Conservation (phyloP, 2,113 vertebrate genomes). For the Peromyscus polionotus region DNA sequence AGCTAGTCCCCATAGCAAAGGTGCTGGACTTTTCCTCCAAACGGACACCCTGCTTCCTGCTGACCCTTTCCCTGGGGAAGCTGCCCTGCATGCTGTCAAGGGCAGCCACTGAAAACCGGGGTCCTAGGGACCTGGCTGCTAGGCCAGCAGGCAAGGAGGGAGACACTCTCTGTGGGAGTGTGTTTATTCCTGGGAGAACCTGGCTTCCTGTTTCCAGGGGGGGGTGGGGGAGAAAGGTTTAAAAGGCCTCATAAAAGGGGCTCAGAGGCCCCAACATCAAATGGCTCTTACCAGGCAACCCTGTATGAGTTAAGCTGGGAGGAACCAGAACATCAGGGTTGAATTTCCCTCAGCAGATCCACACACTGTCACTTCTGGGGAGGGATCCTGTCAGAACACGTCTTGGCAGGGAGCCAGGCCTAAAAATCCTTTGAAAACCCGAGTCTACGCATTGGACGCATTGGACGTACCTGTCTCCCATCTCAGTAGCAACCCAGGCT, state of each 20-base stretch:
- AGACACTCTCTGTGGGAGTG: background rate
- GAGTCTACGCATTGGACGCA: background rate
- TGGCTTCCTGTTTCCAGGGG: constrained; percentile 70
- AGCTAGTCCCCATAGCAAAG: background rate
- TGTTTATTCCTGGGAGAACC: constrained; percentile 65
- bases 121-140: background rate
- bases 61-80: no score
- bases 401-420: constrained; percentile 54
- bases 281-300: background rate
- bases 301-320: constrained; percentile 68
- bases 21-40: background rate
- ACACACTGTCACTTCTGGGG: constrained; percentile 60
- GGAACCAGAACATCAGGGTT: constrained; percentile 77
- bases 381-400: constrained; percentile 63
- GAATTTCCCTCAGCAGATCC: constrained; percentile 74
- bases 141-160: background rate
- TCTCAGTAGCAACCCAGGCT: background rate
- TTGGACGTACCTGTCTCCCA: background rate
- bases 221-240: constrained; percentile 11
- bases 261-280: constrained; percentile 55
- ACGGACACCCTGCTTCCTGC: background rate
- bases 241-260: constrained; percentile 68
- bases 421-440: background rate
- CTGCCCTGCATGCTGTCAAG: accelerated
- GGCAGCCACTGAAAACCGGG: background rate